Percentiles rank a stretch among this genome's conserved stretches.
Conservation (phyloP, 2,113 vertebrate genomes). For the Lophochroa leadbeateri region DNA sequence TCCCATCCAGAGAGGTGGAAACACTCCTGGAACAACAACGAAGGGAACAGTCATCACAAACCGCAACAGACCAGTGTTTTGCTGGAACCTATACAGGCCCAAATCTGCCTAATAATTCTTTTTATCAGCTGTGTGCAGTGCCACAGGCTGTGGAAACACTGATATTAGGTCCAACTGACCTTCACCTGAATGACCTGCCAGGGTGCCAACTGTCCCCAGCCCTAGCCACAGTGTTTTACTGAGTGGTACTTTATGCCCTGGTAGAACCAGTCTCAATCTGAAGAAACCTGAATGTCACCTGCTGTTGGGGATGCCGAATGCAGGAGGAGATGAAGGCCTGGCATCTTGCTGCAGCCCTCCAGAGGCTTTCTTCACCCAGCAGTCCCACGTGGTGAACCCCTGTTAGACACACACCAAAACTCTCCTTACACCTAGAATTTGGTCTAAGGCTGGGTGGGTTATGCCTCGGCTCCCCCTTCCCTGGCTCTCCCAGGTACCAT, state of each 20-base stretch:
- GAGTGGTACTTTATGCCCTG: neutral
- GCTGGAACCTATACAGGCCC: neutral
- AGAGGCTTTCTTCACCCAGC: neutral
- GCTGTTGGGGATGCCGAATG: neutral
- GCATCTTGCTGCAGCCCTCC: neutral
- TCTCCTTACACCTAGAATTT: neutral
- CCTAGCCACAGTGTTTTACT: neutral
- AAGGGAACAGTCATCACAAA: neutral
- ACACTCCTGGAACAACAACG: neutral
- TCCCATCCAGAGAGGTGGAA: neutral
- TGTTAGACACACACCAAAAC: neutral
- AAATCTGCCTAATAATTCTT: neutral
- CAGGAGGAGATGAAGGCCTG: neutral
- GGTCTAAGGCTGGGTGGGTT: neutral
- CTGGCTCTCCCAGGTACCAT: fast-evolving
- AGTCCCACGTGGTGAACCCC: neutral
- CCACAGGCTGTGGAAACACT: neutral
- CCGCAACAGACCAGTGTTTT: neutral
- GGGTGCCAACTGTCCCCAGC: neutral
- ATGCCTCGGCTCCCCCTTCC: neutral
- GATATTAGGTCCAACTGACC: neutral
- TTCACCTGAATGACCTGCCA: neutral
- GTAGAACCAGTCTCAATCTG: neutral
- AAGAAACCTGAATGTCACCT: neutral
- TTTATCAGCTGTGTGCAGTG: neutral